phyloP scores from a whole-genome alignment of 2,113 vertebrate species.

The Macrotis lagotis region DNA sequence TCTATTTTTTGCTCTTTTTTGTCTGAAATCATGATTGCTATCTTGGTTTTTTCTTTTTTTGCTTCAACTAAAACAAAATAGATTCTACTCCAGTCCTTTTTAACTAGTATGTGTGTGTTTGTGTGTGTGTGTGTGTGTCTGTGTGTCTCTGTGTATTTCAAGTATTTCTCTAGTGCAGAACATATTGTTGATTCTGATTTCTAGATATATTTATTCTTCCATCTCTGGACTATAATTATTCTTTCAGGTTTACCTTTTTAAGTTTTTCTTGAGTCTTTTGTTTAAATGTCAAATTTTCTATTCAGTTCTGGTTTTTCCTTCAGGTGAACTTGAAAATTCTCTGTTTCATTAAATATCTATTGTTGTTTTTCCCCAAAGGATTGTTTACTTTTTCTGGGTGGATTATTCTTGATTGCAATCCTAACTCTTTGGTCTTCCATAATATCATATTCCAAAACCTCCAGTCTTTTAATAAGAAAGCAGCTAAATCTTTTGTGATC shows the following conservation, averaged over 20 bases:
- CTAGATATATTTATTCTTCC: too few species aligned
- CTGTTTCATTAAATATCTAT: background rate
- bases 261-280: background rate
- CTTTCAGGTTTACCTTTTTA: background rate
- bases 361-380: background rate
- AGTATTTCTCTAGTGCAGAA: too few species aligned
- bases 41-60: too few species aligned
- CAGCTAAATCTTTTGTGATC: background rate
- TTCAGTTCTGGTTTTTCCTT: background rate
- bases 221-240: background rate
- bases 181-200: too few species aligned
- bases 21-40: too few species aligned
- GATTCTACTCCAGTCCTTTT: too few species aligned
- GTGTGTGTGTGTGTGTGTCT: too few species aligned
- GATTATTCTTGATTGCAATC: background rate
- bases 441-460: background rate
- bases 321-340: background rate
- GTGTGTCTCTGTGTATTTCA: too few species aligned
- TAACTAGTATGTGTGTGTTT: too few species aligned
- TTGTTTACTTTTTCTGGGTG: background rate
- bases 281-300: background rate
- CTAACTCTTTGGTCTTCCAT: background rate
- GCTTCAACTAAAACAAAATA: too few species aligned
- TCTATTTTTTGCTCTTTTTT: too few species aligned
- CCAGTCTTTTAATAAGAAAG: background rate